These are phyloP conservation scores for Rhamnusium bicolor DNA, from an alignment of 2,888 invertebrate genomes.

Conservation along the genomic window DNA sequence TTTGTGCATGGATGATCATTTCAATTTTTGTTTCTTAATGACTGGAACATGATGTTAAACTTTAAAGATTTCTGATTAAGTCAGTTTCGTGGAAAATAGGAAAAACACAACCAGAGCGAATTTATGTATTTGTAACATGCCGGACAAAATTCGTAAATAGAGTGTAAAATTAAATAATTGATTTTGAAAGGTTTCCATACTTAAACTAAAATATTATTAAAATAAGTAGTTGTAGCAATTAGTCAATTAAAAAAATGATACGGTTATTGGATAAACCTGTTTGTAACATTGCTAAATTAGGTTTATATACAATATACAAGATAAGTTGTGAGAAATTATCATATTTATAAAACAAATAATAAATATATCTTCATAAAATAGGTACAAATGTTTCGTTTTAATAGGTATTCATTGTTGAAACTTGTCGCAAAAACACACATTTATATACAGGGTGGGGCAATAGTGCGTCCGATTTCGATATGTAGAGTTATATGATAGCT, in stretches of 20 bases:
- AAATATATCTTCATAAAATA: no score
- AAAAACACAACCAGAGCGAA: background rate
- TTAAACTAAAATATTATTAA: no score
- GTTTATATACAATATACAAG: no score
- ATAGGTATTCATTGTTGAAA: background rate
- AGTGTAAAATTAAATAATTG: background rate
- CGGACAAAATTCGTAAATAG: background rate
- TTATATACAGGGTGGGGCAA: no score
- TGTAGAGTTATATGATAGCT: no score
- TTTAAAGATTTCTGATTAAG: background rate
- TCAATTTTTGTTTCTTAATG: background rate
- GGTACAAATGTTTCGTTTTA: background rate
- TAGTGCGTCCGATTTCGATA: no score
- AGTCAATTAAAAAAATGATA: no score
- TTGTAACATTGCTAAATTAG: no score
- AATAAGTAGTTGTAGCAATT: no score
- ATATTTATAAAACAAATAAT: no score
- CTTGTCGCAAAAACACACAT: background rate
- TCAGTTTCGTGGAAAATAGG: background rate
- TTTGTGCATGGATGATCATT: background rate
- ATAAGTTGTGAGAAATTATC: no score
- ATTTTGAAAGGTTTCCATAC: background rate
- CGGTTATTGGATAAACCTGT: no score
- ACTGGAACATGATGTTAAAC: background rate
- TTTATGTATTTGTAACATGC: background rate